Evolutionary conservation across 2,888 invertebrate genomes (phyloP).

Genomic region (Vanessa cardui): DNA sequence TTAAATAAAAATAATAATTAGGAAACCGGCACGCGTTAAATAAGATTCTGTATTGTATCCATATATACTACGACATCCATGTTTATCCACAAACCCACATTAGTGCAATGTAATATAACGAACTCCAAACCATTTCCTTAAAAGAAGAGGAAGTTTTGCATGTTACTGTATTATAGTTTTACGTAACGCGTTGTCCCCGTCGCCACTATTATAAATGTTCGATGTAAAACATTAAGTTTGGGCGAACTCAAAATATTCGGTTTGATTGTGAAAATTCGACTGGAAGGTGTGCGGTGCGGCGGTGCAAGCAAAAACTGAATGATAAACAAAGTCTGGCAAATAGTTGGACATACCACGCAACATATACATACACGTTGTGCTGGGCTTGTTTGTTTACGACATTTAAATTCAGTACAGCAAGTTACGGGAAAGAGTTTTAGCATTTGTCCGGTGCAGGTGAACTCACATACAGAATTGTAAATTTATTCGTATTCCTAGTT

Average conservation of each 20-base stretch:
- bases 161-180: too few relatives aligned
- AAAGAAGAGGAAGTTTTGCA: too few relatives aligned
- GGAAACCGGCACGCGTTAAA: too few relatives aligned
- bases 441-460: slow-evolving; percentile 73
- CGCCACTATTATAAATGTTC: neutral
- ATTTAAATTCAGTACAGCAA: slow-evolving; percentile 53
- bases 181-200: neutral
- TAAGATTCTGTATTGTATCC: too few relatives aligned
- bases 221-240: slow-evolving; percentile 1
- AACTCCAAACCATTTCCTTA: too few relatives aligned
- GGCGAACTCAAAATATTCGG: slow-evolving; percentile 8
- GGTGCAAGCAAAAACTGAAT: slow-evolving; percentile 43
- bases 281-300: slow-evolving; percentile 26
- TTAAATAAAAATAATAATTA: too few relatives aligned
- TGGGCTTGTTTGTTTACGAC: slow-evolving; percentile 58
- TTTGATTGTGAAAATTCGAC: slow-evolving; percentile 32
- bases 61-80: too few relatives aligned
- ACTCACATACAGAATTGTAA: slow-evolving; percentile 76
- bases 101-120: too few relatives aligned
- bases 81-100: too few relatives aligned
- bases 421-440: slow-evolving; percentile 71
- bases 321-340: slow-evolving; percentile 49
- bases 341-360: slow-evolving; percentile 43
- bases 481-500: slow-evolving; percentile 71
- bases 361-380: slow-evolving; percentile 45